Conservation (phyloP, 2,888 invertebrate species). For the Andrena fulva region DNA sequence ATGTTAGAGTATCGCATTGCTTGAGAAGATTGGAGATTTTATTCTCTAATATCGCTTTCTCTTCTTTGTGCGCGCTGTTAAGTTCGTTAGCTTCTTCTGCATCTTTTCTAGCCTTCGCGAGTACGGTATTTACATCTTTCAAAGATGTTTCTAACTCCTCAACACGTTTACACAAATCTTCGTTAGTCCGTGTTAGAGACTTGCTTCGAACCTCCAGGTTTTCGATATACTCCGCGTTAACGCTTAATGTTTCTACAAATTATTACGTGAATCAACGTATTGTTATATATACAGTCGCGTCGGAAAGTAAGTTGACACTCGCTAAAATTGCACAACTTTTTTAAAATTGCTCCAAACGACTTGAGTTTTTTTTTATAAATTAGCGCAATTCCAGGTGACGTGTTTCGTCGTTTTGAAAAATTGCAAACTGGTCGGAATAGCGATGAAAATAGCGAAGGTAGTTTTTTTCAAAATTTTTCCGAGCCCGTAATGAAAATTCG, state of each 20-base stretch:
- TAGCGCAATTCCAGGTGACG: too few relatives aligned
- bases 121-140: conserved; percentile 53
- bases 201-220: conserved; percentile 63
- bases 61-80: conserved; percentile 62
- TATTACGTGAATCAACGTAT: conserved; percentile 4
- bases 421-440: too few relatives aligned
- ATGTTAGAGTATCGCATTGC: conserved; percentile 5
- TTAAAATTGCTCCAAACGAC: too few relatives aligned
- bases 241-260: conserved; percentile 53
- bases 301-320: too few relatives aligned
- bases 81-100: conserved; percentile 57
- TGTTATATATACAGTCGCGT: too few relatives aligned
- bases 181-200: conserved; percentile 62
- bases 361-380: too few relatives aligned
- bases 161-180: conserved; percentile 65
- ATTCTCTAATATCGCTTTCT: conserved; percentile 65
- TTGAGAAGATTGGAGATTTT: conserved; percentile 52
- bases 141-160: conserved; percentile 67
- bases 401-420: too few relatives aligned
- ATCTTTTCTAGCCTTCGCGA: conserved; percentile 60
- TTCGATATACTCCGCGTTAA: conserved; percentile 40
- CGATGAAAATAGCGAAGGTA: too few relatives aligned
- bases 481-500: too few relatives aligned
- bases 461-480: too few relatives aligned
- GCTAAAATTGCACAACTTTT: too few relatives aligned